Evolutionary conservation across 2,888 invertebrate species (phyloP).

Genomic region (Syrista parreyssii): DNA sequence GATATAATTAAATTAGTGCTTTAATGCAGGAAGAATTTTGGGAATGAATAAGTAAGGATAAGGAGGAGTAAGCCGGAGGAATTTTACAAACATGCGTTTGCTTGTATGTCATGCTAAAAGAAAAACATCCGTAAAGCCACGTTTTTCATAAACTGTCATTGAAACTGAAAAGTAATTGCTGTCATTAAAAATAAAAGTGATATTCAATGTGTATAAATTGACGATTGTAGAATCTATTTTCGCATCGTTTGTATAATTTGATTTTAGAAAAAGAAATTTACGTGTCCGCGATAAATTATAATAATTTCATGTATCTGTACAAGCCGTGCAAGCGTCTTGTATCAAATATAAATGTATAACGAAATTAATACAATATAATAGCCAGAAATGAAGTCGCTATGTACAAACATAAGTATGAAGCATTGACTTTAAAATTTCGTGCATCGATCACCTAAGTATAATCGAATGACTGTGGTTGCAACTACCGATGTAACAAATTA

Average conservation of each 20-base stretch:
- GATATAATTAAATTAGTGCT: neutral
- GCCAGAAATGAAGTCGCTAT: neutral
- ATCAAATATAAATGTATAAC: neutral
- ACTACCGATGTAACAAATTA: neutral
- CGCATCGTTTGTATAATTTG: neutral
- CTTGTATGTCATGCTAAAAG: slow-evolving; percentile 44
- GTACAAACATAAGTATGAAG: neutral
- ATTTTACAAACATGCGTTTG: slow-evolving; percentile 38
- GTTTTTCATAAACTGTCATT: slow-evolving; percentile 18
- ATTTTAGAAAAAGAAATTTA: neutral
- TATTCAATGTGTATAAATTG: neutral
- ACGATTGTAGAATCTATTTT: neutral
- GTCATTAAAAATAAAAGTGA: slow-evolving; percentile 25
- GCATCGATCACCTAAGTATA: slow-evolving; percentile 24
- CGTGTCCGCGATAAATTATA: neutral
- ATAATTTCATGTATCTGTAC: neutral
- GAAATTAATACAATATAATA: neutral
- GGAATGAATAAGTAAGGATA: neutral
- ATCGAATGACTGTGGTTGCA: slow-evolving; percentile 9
- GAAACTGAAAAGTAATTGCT: slow-evolving; percentile 59
- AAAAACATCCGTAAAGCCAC: slow-evolving; percentile 24
- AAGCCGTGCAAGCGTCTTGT: neutral
- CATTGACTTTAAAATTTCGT: slow-evolving; percentile 22
- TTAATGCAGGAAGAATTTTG: neutral
- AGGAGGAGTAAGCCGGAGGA: neutral